Percentiles rank a stretch among this genome's conserved stretches.
These are phyloP conservation scores for Stichodactyla helianthus DNA, from an alignment of 64 coral and sea anemone genomes.

Conservation along the genomic window DNA sequence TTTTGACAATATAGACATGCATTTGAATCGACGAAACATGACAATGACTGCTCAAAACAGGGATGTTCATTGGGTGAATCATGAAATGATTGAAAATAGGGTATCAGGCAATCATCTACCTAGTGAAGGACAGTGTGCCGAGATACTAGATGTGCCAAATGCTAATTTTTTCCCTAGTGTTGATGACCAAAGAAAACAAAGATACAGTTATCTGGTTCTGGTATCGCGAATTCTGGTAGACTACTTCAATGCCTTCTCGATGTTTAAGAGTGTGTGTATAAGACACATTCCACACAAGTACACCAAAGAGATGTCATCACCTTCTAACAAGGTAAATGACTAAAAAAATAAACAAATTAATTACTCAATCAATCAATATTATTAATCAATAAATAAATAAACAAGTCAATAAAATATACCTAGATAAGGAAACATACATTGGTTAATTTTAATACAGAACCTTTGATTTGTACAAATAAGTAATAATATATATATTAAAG, in stretches of 20 bases:
- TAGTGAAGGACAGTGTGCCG: conserved; percentile 14
- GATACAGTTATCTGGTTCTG: conserved; percentile 36
- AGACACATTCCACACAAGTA: not conserved
- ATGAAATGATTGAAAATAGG: conserved; percentile 52
- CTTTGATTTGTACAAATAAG: too few species aligned
- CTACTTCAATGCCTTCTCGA: conserved; percentile 10
- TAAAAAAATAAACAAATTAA: too few species aligned
- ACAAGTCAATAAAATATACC: too few species aligned
- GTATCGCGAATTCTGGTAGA: conserved; percentile 29
- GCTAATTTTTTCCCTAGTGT: conserved; percentile 32
- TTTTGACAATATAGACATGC: conserved; percentile 54
- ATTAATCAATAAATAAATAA: too few species aligned
- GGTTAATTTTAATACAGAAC: too few species aligned
- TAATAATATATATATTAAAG: too few species aligned
- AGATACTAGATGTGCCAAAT: conserved; percentile 29
- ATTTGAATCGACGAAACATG: conserved; percentile 30
- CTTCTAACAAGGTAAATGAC: not conserved
- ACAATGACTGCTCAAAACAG: conserved; percentile 40
- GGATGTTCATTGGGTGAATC: conserved; percentile 53
- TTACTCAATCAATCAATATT: too few species aligned
- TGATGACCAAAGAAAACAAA: conserved; percentile 47
- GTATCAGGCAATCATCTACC: conserved; percentile 37
- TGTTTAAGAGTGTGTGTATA: not conserved
- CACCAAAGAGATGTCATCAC: not conserved
- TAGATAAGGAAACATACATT: too few species aligned